Base-by-base conservation (phyloP, 2,797 vertebrate genomes). In the Gymnopithys bicolor region DNA sequence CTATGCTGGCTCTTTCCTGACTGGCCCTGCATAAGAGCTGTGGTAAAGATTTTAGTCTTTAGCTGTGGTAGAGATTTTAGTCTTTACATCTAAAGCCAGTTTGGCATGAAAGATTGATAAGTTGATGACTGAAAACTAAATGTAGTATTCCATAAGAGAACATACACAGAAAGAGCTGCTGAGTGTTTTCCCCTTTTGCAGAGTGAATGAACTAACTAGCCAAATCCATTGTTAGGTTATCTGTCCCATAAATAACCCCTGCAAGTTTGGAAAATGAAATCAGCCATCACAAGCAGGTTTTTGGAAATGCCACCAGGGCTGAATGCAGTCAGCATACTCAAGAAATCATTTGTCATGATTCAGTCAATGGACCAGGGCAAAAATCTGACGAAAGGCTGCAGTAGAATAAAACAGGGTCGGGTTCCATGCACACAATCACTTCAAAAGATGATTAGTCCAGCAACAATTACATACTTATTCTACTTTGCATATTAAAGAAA, bases 181-280 rank as follows among this genome's bases (percentile, higher is more conserved):
- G 77, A 75, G 60, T 24, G 27, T 70, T 90, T 95, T 78, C 19
- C 51, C 49, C 56, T 95, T 90, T 64, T 92, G 52, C 43, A 59
- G 58, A 87, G 79, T 78, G 95, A 93, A 79, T 87, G 35, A 94
- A 88, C 83, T 93, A 96, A 93, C 45, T 94, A 93, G 82, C 49
- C 39, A 93, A 94, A 88, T 87, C 41, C 45, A 64, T 89, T 89
- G 74, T 62, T 82, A 92, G 64, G 17, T 82, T 82, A 87, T 94
- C 35, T 53, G 53, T 83, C 84, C 56, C 76, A 49, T 92, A 97
- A 96, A 92, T 88, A 93, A 94, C 17, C 45, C 35, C 35, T 79
- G 59, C 55, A 87, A 82, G 78, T 88, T 95, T 95, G 73, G 92
- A 92, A 96, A 91, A 96, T 97, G 4, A 97, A 97, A 95, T 94